Conservation (phyloP, 1,140 invertebrate species). For the Pemphigus obesinymphae region DNA sequence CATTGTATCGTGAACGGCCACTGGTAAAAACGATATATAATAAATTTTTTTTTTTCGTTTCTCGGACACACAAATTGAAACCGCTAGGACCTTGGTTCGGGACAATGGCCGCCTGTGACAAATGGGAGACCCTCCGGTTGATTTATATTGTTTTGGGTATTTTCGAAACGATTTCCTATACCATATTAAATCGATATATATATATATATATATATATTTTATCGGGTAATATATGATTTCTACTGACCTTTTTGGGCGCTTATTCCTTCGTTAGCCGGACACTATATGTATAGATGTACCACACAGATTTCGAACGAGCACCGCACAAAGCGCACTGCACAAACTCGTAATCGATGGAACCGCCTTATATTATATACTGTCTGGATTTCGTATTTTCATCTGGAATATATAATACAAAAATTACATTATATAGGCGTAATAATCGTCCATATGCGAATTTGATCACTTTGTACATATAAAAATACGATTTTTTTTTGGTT, state of each 20-base stretch:
- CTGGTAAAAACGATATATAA: no score
- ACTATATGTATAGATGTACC: not conserved
- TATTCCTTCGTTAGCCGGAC: slow-evolving; percentile 10
- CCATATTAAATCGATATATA: not conserved
- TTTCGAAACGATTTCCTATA: slow-evolving; percentile 1
- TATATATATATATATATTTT: not conserved
- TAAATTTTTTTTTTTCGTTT: no score
- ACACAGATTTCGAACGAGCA: not conserved
- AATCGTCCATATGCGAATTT: no score
- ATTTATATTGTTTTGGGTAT: slow-evolving; percentile 27
- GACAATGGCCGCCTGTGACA: slow-evolving; percentile 20
- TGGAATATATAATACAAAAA: not conserved
- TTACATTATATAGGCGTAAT: no score
- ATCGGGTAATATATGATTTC: no score
- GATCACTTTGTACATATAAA: no score
- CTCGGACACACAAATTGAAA: not conserved
- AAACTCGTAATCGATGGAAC: no score
- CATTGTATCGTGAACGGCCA: not conserved
- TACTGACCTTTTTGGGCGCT: not conserved
- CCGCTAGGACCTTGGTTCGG: not conserved
- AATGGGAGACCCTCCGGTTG: slow-evolving; percentile 6
- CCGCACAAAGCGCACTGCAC: not conserved
- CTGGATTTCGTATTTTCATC: not conserved
- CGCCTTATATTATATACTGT: no score
- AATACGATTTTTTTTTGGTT: no score